Base-by-base conservation (phyloP, 2,113 vertebrate genomes). In the Petromus typicus region DNA sequence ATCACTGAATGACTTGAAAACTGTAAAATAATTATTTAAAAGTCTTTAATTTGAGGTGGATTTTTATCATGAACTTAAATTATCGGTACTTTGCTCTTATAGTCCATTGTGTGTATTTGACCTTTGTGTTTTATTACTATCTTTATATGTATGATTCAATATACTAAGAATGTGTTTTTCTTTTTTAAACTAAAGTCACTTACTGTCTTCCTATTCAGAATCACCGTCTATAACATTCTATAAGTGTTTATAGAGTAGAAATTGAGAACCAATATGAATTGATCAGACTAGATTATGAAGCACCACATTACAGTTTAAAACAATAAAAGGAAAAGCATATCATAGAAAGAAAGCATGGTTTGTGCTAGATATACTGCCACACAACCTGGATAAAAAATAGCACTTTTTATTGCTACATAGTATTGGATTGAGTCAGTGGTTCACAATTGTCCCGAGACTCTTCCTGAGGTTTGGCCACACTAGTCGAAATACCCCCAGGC, bases 371-470 rank as follows among this genome's bases (percentile, higher is more conserved):
- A 45, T 80, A 9, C 45, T 85, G 45, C 64, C 75, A 76, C 3
- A 37, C 13, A 66, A 66, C 34, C 23, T 71, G 48, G 67, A 89
- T 80, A 91, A 93, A 97, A 97, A 81, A 80, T 78, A 16, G 59
- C 48, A 51, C 48, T 51, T 51, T 51, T 64, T 86, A 30, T 94
- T 95, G 63, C 69, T 96, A 95, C 91, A 89, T 64, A 91, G 63
- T 69, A 45, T 1, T 66, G 18, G 23, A 81, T 76, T 40, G 40
- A 91, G n/a, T 45, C 43, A 83, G 64, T 56, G 48, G 66, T 69
- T 90, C 37, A 61, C 51, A 91, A 86, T 59, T n/a, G 48, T 57
- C n/a, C 1, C 25, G 63, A 94, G 45, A 67, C 8, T 40, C 71
- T 51, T 97, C 56, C 40, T 69, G 78, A 81, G 57, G 59, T 91